These are phyloP conservation scores for Brachionus paranguensis DNA, from an alignment of 1,140 invertebrate genomes.

Conservation along the genomic window DNA sequence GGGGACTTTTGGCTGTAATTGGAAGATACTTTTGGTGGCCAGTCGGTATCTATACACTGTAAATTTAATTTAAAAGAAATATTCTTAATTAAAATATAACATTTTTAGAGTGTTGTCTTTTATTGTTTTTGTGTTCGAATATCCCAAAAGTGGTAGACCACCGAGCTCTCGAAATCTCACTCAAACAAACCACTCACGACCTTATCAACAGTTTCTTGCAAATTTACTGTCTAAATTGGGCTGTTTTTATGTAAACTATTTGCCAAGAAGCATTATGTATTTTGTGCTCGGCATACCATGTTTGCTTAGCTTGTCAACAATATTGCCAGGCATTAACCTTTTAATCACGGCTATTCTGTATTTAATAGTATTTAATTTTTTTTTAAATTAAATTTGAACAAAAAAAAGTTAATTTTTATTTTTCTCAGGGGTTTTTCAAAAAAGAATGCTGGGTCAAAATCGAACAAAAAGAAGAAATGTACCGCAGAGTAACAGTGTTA, in stretches of 20 bases:
- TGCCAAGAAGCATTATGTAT: conserved; percentile 6
- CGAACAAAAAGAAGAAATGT: background rate
- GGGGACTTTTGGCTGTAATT: background rate
- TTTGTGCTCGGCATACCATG: background rate
- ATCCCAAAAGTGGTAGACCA: background rate
- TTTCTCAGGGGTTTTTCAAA: background rate
- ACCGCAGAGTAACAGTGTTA: background rate
- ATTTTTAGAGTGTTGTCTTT: background rate
- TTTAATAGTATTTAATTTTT: background rate
- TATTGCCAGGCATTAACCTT: background rate
- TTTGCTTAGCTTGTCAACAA: conserved; percentile 4
- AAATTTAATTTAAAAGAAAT: background rate
- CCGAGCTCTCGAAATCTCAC: background rate
- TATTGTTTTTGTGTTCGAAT: background rate
- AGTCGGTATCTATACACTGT: conserved; percentile 18
- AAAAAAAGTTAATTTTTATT: background rate
- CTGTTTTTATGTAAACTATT: conserved; percentile 17
- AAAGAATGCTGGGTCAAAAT: conserved; percentile 11
- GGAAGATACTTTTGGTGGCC: background rate
- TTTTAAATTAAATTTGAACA: background rate
- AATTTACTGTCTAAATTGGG: conserved; percentile 2
- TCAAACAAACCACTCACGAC: background rate
- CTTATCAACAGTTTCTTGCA: background rate
- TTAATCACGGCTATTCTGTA: background rate
- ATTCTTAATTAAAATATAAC: background rate